These are phyloP conservation scores for Polyploca ridens DNA, from an alignment of 2,888 invertebrate species.

Conservation along the genomic window DNA sequence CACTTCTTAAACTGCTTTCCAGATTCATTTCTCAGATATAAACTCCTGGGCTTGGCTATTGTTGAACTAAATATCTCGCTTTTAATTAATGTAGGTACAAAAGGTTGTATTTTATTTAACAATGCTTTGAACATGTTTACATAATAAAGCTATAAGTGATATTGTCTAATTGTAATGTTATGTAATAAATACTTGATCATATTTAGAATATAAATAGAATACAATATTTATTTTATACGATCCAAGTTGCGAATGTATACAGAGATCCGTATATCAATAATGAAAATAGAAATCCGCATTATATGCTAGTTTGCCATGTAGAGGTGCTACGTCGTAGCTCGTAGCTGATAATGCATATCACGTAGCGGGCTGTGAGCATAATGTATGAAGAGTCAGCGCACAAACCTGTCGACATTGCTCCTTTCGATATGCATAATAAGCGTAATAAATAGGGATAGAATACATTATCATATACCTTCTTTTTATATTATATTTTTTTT, in stretches of 20 bases:
- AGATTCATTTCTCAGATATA: constrained; percentile 21
- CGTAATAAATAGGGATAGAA: too few relatives aligned
- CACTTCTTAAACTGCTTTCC: constrained; percentile 45
- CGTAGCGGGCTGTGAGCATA: neutral
- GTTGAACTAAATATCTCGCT: constrained; percentile 7
- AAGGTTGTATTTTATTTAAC: too few relatives aligned
- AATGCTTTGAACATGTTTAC: too few relatives aligned
- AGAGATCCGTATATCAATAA: neutral
- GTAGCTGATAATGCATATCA: neutral
- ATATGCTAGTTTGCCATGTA: neutral
- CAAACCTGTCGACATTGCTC: neutral
- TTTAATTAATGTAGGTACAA: neutral
- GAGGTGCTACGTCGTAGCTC: neutral
- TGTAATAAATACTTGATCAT: too few relatives aligned
- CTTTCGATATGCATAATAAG: neutral
- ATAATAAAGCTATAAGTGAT: too few relatives aligned
- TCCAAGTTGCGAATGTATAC: too few relatives aligned
- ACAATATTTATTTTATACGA: too few relatives aligned
- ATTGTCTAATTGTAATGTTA: too few relatives aligned
- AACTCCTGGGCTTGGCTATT: constrained; percentile 34
- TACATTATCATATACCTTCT: too few relatives aligned
- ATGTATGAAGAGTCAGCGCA: neutral
- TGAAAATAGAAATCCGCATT: neutral
- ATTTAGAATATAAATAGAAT: too few relatives aligned
- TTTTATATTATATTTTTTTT: too few relatives aligned